Evolutionary conservation across 2,113 vertebrate species (phyloP).

Genomic region (Labeo rohita): DNA sequence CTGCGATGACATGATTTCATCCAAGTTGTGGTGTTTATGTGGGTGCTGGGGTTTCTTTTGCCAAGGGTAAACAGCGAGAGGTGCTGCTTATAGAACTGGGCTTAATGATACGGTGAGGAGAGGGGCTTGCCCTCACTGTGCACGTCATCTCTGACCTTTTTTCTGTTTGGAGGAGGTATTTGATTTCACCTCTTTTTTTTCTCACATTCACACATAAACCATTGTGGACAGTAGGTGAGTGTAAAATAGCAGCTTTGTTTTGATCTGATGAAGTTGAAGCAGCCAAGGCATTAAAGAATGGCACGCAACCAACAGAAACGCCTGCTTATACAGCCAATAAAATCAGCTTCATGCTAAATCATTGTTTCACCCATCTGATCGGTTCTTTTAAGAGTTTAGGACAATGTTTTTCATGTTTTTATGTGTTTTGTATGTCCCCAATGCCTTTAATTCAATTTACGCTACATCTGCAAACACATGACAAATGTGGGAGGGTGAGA

Average conservation of each 20-base stretch:
- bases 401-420: neutral
- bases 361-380: neutral
- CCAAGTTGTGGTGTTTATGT: conserved; percentile 72
- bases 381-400: neutral
- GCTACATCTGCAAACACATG: neutral
- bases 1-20: conserved; percentile 67
- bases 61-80: conserved; percentile 73
- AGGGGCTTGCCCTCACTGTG: conserved; percentile 63
- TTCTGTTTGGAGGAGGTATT: conserved; percentile 79
- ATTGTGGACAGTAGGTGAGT: conserved; percentile 53
- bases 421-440: neutral
- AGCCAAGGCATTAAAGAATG: conserved; percentile 53
- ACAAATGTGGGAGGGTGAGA: neutral
- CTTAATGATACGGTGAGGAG: conserved; percentile 71
- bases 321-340: neutral
- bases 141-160: conserved; percentile 81
- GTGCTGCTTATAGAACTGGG: conserved; percentile 75
- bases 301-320: conserved; percentile 18
- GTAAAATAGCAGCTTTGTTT: conserved; percentile 74
- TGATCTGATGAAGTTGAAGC: conserved; percentile 50
- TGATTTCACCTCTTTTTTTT: conserved; percentile 70
- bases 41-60: conserved; percentile 68
- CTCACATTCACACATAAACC: conserved; percentile 67
- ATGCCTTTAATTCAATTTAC: neutral
- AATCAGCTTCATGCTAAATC: neutral